These are phyloP conservation scores for Motacilla alba DNA, from an alignment of 2,113 vertebrate genomes.

Conservation along the genomic window DNA sequence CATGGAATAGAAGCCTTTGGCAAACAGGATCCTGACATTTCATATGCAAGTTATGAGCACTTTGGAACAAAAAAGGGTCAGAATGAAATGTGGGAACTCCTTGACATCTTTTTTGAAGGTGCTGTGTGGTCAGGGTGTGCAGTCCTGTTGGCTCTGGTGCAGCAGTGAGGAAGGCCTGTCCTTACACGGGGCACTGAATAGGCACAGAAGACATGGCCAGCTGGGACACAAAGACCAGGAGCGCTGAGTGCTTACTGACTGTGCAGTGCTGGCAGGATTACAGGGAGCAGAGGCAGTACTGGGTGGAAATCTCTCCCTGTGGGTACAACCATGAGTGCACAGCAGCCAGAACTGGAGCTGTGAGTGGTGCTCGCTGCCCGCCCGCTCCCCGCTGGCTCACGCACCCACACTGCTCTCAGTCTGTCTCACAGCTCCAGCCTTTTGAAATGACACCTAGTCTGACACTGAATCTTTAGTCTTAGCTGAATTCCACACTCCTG, in stretches of 20 bases:
- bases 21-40: background rate
- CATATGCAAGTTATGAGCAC: background rate
- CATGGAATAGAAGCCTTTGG: background rate
- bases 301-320: background rate
- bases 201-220: background rate
- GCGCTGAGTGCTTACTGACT: rapidly evolving
- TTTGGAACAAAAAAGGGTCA: background rate
- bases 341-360: background rate
- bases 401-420: background rate
- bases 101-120: background rate
- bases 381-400: rapidly evolving
- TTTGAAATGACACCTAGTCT: background rate
- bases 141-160: background rate
- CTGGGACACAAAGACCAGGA: background rate
- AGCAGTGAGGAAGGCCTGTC: background rate
- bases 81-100: background rate
- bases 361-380: rapidly evolving
- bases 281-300: background rate
- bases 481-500: background rate
- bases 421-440: background rate
- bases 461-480: background rate
- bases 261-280: background rate
- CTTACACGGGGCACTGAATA: background rate
- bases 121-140: background rate
- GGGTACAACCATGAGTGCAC: rapidly evolving